Conservation (phyloP, 2,113 vertebrate species). For the Phrynosoma blainvillii region DNA sequence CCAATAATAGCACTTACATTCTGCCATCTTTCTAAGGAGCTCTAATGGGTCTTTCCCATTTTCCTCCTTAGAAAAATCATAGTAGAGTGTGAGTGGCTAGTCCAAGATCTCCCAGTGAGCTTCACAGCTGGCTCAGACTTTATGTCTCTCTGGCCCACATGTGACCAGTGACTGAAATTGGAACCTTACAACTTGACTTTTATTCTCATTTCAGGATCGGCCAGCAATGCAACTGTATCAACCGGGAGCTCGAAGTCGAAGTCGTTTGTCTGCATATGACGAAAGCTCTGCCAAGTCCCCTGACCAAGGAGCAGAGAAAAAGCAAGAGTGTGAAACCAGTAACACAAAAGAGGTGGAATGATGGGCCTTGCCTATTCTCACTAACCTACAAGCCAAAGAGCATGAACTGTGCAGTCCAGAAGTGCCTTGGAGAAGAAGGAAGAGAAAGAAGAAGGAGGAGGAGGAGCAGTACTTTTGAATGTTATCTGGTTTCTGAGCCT, state of each 20-base stretch:
- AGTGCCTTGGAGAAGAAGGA: conserved; percentile 87
- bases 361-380: conserved; percentile 78
- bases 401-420: conserved; percentile 83
- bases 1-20: too few species aligned
- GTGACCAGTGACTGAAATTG: neutral
- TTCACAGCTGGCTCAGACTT: neutral
- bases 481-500: conserved; percentile 70
- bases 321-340: conserved; percentile 83
- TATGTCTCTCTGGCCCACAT: neutral
- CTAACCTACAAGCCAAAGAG: conserved; percentile 85
- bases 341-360: conserved; percentile 84
- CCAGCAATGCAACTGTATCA: conserved; percentile 98
- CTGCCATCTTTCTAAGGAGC: neutral
- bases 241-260: conserved; percentile 91
- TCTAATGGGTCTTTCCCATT: neutral
- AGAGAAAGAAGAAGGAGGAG: conserved; percentile 72
- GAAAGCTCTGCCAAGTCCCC: conserved; percentile 73
- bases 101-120: neutral
- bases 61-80: too few species aligned
- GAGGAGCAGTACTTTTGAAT: conserved; percentile 70
- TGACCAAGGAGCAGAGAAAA: conserved; percentile 80
- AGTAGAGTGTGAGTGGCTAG: too few species aligned
- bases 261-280: conserved; percentile 73
- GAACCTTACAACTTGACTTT: conserved; percentile 37
- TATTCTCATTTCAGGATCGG: conserved; percentile 85